Evolutionary conservation across 2,113 vertebrate species (phyloP).

Genomic region (Syngnathoides biaculeatus): DNA sequence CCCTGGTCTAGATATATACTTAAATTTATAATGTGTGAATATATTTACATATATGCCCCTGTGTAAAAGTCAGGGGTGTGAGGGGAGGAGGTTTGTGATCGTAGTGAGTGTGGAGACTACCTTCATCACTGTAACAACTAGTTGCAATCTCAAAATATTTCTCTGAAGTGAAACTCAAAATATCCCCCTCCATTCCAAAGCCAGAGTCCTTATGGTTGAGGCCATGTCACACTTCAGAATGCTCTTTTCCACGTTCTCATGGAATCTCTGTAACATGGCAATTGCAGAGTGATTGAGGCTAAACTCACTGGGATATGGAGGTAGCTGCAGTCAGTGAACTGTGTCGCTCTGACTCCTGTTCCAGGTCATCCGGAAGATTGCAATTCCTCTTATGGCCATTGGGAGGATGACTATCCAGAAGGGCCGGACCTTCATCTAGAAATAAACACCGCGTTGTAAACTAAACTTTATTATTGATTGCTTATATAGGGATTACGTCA

Average conservation of each 20-base stretch:
- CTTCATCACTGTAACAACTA: no score
- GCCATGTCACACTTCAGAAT: background rate
- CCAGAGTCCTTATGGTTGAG: background rate
- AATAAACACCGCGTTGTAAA: background rate
- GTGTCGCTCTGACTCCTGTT: constrained; percentile 52
- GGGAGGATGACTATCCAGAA: constrained; percentile 36
- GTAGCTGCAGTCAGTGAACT: constrained; percentile 37
- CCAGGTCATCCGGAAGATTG: constrained; percentile 59
- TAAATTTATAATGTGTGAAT: no score
- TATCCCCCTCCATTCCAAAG: background rate
- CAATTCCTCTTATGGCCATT: constrained; percentile 37
- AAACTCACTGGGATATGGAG: constrained; percentile 59
- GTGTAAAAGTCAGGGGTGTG: no score
- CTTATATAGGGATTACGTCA: background rate
- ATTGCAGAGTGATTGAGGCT: background rate
- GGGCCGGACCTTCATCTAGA: constrained; percentile 38
- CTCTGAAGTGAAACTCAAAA: background rate
- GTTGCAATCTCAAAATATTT: background rate
- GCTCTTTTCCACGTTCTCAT: background rate
- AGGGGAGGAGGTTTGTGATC: no score
- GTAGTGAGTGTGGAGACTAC: no score
- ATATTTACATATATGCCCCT: no score
- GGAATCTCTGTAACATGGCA: background rate
- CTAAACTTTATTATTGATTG: background rate
- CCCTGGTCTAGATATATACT: no score